Evolutionary conservation across 2,113 vertebrate species (phyloP), one percentile per base, ranked within the genome.

Genomic region (Chaenocephalus aceratus): DNA sequence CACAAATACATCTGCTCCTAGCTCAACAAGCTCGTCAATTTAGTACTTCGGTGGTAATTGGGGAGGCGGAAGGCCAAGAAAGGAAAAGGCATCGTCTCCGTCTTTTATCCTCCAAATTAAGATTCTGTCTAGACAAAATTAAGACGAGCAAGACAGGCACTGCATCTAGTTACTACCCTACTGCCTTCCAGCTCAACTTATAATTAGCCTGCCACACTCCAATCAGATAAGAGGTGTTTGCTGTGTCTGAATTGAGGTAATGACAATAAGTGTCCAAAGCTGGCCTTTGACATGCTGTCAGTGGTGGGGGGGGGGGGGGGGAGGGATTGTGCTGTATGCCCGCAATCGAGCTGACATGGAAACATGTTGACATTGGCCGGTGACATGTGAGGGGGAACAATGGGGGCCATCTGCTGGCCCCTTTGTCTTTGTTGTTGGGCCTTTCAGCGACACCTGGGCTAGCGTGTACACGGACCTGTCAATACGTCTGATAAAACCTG

Each of bases 271-370:
- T 65, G 71, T 79, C 75, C 84, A 86, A 85, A 85, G 75, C 75
- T 73, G 74, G 68, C 77, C 85, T 85, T 67, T 93, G 91, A 91
- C 87, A 90, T 61, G 77, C 77, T 49, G 70, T 88, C 30, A 3
- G 30, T 56, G 30, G 10, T 0, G 2, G 26, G 26, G 2, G 2
- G 26, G 26, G 26, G 26, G 15, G 21, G 64, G 26, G 26, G 26
- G 26, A 26, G 30, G 30, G 60, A 75, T 68, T 80, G 86, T 57
- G 61, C 46, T 63, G 73, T 81, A 51, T 26, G 77, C 30, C 74
- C 79, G 72, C 77, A 73, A 85, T 61, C 2, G 26, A 89, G 71
- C 91, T 91, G 81, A 97, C 96, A 86, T 76, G 75, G 88, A 87
- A 91, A 90, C 86, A 86, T 90, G 88, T 90, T 89, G 89, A 91